Percentiles rank a stretch among this genome's conserved stretches.
Evolutionary conservation across 2,797 vertebrate species (phyloP).

Genomic region (Podarcis siculus): DNA sequence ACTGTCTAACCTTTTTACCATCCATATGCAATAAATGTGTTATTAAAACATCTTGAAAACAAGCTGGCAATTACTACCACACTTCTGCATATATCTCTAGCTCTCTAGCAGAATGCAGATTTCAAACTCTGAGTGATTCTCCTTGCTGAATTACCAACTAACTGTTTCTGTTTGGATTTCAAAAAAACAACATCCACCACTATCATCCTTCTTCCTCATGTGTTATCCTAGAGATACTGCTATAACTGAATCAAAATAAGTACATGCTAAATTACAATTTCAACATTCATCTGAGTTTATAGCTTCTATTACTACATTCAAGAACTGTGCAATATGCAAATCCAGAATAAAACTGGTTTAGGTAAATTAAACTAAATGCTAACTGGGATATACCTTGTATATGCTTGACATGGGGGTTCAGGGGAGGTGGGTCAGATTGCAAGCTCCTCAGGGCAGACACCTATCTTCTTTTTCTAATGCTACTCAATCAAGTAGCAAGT

Average conservation of each 20-base stretch:
- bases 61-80: conserved; percentile 93
- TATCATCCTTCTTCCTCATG: conserved; percentile 71
- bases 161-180: conserved; percentile 86
- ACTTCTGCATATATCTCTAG: conserved; percentile 86
- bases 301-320: conserved; percentile 64
- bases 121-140: conserved; percentile 91
- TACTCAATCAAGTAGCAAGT: not conserved
- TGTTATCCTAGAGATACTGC: conserved; percentile 67
- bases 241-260: conserved; percentile 68
- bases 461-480: not conserved
- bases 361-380: conserved; percentile 42
- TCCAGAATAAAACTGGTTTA: conserved; percentile 53
- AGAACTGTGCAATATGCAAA: conserved; percentile 29
- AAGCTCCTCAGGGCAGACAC: not conserved
- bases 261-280: conserved; percentile 58
- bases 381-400: conserved; percentile 24
- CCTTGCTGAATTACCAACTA: conserved; percentile 90
- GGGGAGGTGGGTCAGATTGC: not conserved
- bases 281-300: conserved; percentile 59
- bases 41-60: conserved; percentile 96
- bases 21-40: conserved; percentile 96
- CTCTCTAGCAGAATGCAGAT: conserved; percentile 87
- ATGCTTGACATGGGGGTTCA: conserved; percentile 37
- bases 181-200: conserved; percentile 70
- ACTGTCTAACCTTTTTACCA: conserved; percentile 87